Base-by-base conservation (phyloP, 2,797 vertebrate species). In the Sebastes jordani region DNA sequence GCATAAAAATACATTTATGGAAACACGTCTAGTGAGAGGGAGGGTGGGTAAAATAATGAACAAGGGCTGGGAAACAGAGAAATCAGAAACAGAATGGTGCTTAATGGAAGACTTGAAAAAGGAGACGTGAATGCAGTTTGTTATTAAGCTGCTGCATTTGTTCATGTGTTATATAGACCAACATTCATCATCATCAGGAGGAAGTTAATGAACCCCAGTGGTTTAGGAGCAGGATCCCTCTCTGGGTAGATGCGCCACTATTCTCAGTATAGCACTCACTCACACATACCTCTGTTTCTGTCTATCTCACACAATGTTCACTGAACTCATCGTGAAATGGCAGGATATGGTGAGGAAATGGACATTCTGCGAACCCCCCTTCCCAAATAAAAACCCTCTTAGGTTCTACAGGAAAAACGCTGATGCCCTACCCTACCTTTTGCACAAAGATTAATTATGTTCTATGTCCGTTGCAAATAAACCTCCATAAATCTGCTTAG, bases 191-290 rank as follows among this genome's bases (percentile, higher is more conserved):
- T 66, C 80, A 81, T 76, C 74, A 83, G 25, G n/a, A 67, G 56
- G 46, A 74, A 84, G 80, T 83, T 91, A 88, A 90, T 89, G 86
- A 89, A 85, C 63, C 74, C 62, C 70, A 68, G 13, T 80, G 66
- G 62, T 49, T 83, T 74, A 29, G 27, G 70, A 83, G 56, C 71
- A 60, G 81, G 62, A 78, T 78, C 58, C 42, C 58, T 70, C 60
- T 79, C 38, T 71, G 32, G 55, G 68, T 32, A 62, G 78, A 83
- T 79, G 54, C 49, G 56, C 75, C 65, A 74, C 70, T 73, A 79
- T 69, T 59, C 67, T 70, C 11, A 27, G 18, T 60, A 3, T 32
- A 75, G 67, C 73, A 74, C 58, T 64, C 68, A 38, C 52, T 55
- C 78, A 61, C 49, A 60, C 29, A 58, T 32, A 52, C 63, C 20